phyloP scores from a whole-genome alignment of 2,888 invertebrate species.

The Napeogenes inachia region DNA sequence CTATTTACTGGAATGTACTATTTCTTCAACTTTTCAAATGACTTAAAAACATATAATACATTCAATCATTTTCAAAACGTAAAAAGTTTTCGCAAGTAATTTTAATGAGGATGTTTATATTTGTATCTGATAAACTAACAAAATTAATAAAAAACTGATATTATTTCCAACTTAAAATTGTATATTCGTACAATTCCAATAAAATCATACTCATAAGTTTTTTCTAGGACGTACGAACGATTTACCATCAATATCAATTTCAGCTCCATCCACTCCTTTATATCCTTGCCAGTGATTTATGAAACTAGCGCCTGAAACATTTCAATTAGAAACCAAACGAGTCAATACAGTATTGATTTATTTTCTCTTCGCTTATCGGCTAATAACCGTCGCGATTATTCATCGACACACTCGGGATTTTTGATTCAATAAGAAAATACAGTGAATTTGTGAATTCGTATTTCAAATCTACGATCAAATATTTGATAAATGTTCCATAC shows the following conservation, averaged over 20 bases:
- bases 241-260: neutral
- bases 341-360: slow-evolving; percentile 31
- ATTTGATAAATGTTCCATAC: neutral
- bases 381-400: slow-evolving; percentile 28
- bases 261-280: slow-evolving; percentile 11
- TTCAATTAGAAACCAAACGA: slow-evolving; percentile 32
- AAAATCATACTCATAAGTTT: no score
- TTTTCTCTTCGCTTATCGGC: slow-evolving; percentile 26
- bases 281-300: slow-evolving; percentile 29
- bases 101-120: no score
- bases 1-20: slow-evolving; percentile 17
- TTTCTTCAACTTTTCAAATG: neutral
- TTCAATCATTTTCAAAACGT: no score
- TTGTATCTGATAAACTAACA: no score
- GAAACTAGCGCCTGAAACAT: slow-evolving; percentile 31
- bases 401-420: slow-evolving; percentile 9
- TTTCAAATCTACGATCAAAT: neutral
- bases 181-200: neutral
- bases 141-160: no score
- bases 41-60: no score
- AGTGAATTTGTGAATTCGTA: neutral
- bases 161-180: neutral
- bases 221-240: neutral
- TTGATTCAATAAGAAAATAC: neutral
- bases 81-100: no score